Evolutionary conservation across 2,797 vertebrate genomes (phyloP).

Genomic region (Sebastes cheni): DNA sequence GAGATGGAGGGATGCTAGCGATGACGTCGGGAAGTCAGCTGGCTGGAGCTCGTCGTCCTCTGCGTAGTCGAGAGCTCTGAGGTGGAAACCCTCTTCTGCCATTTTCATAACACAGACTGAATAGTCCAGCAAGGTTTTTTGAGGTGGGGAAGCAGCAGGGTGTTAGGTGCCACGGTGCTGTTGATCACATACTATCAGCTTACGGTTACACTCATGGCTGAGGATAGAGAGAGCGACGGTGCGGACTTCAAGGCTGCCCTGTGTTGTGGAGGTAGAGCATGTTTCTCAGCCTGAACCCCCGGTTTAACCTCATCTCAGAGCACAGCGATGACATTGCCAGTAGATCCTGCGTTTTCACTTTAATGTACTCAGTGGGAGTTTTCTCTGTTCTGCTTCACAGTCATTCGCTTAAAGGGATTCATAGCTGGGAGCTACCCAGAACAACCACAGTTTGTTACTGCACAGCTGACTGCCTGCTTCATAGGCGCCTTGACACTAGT

Average conservation of each 20-base stretch:
- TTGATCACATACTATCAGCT: slow-evolving; percentile 75
- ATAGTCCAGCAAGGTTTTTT: slow-evolving; percentile 49
- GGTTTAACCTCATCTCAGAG: slow-evolving; percentile 38
- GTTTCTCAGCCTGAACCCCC: slow-evolving; percentile 25
- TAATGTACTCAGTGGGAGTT: not conserved
- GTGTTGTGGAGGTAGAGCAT: slow-evolving; percentile 61
- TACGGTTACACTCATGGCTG: slow-evolving; percentile 60
- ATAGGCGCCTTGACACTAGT: not conserved
- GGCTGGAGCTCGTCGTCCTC: slow-evolving; percentile 80
- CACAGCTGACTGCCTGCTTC: slow-evolving; percentile 10
- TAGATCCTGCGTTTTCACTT: slow-evolving; percentile 13
- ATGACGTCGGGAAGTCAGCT: slow-evolving; percentile 81
- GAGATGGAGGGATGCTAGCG: slow-evolving; percentile 85
- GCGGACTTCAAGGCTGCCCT: slow-evolving; percentile 64
- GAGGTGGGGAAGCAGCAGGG: slow-evolving; percentile 49
- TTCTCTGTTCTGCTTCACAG: slow-evolving; percentile 5
- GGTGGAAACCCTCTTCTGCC: slow-evolving; percentile 83
- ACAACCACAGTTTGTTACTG: not conserved
- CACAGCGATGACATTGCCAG: slow-evolving; percentile 49
- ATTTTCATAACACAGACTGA: slow-evolving; percentile 61
- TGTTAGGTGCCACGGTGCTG: slow-evolving; percentile 36
- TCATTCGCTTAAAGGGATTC: slow-evolving; percentile 23
- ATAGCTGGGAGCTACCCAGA: slow-evolving; percentile 8
- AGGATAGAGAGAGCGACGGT: slow-evolving; percentile 29
- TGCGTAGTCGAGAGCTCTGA: slow-evolving; percentile 72